Percentiles rank a stretch among this genome's conserved stretches.
phyloP scores from a whole-genome alignment of 2,797 vertebrate genomes.

The Anguilla anguilla region DNA sequence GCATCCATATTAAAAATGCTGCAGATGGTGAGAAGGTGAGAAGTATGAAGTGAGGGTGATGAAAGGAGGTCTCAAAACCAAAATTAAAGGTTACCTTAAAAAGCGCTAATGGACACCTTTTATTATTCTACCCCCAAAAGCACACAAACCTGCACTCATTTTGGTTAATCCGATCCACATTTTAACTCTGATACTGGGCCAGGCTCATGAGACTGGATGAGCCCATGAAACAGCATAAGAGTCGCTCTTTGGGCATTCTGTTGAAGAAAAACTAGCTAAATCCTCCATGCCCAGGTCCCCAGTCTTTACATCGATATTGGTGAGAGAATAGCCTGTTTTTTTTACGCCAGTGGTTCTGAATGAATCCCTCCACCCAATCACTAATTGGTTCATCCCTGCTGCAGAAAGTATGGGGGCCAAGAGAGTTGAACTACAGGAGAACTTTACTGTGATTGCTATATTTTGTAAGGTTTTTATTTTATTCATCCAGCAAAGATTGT shows the following conservation, averaged over 20 bases:
- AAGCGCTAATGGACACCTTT: not conserved
- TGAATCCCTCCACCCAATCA: not conserved
- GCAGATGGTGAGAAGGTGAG: constrained; percentile 37
- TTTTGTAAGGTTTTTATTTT: not conserved
- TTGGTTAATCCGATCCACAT: not conserved
- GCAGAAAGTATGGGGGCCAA: not conserved
- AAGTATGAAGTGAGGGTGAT: not conserved
- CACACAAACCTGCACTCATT: not conserved
- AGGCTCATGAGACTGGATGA: not conserved
- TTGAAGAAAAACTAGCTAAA: not conserved
- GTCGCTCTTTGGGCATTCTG: not conserved
- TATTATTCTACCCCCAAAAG: not conserved
- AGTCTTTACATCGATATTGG: not conserved
- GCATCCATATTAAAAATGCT: constrained; percentile 46
- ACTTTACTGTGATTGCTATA: not conserved
- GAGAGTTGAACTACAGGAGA: not conserved
- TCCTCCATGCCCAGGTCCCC: not conserved
- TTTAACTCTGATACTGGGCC: not conserved
- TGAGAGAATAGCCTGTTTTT: not conserved
- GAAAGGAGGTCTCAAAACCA: not conserved
- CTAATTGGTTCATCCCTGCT: not conserved
- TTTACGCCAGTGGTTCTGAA: too few species aligned
- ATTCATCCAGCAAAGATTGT: not conserved
- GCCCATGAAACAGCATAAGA: not conserved
- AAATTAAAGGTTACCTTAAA: not conserved